Evolutionary conservation across 2,113 vertebrate species (phyloP).

Genomic region (Alaudala cheleensis): DNA sequence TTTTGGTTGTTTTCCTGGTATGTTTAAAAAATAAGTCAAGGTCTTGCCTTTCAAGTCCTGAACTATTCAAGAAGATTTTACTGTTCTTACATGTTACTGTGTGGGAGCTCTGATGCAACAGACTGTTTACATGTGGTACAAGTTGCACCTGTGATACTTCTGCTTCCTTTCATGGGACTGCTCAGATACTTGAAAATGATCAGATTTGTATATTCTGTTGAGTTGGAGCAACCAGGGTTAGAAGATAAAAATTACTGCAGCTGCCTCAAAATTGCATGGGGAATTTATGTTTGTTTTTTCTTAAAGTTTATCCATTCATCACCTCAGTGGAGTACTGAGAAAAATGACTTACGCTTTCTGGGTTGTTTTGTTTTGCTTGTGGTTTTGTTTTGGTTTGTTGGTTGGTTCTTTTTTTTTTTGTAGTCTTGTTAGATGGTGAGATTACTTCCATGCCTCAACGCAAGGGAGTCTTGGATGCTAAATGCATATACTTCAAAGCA

Average conservation of each 20-base stretch:
- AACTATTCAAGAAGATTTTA: background rate
- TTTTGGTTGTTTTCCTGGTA: background rate
- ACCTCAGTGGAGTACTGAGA: background rate
- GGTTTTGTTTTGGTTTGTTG: background rate
- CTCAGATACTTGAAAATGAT: background rate
- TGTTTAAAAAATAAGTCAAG: background rate
- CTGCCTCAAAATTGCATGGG: background rate
- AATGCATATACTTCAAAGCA: background rate
- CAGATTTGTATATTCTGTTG: background rate
- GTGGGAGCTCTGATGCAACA: background rate
- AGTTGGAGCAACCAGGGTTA: background rate
- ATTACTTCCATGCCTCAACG: background rate
- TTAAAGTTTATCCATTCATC: background rate
- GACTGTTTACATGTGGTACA: background rate
- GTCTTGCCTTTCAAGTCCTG: background rate
- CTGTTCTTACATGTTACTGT: background rate
- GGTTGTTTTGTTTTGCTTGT: background rate
- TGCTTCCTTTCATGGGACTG: background rate
- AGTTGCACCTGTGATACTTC: background rate
- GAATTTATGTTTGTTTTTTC: background rate
- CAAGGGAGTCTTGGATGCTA: background rate
- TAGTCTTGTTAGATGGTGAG: background rate
- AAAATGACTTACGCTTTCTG: background rate
- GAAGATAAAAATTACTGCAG: background rate
- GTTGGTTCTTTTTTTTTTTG: background rate